phyloP scores from a whole-genome alignment of 2,888 invertebrate genomes.

The Aelia acuminata region DNA sequence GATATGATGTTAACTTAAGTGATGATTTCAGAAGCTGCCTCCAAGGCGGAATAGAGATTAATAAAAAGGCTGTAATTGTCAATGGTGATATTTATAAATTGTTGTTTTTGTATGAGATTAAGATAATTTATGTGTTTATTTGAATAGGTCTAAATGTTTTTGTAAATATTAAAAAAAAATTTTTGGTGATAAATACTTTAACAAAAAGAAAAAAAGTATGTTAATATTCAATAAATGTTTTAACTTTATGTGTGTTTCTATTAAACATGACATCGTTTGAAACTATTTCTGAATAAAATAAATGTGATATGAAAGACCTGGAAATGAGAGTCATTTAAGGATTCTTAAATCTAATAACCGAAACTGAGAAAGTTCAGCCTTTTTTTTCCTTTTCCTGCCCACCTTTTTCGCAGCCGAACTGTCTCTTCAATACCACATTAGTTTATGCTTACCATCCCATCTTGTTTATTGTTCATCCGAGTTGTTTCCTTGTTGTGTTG shows the following conservation, averaged over 20 bases:
- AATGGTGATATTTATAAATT: neutral
- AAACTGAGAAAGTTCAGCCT: too few species aligned
- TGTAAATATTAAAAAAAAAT: conserved; percentile 17
- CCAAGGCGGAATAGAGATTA: neutral
- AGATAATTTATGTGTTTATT: conserved; percentile 35
- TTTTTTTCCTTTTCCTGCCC: too few species aligned
- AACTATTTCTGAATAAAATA: neutral
- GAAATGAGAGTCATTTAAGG: too few species aligned
- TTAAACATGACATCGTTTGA: neutral
- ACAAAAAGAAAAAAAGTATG: neutral
- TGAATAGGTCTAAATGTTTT: neutral
- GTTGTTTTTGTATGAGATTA: conserved; percentile 8
- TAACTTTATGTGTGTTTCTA: neutral
- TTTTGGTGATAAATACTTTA: neutral
- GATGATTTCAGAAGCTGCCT: neutral
- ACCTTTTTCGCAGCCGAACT: too few species aligned
- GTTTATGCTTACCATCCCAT: too few species aligned
- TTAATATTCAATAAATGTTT: neutral
- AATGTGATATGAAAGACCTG: too few species aligned
- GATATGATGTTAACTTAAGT: neutral
- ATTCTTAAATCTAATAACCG: too few species aligned
- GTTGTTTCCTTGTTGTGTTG: too few species aligned
- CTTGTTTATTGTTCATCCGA: too few species aligned
- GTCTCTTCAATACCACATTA: too few species aligned
- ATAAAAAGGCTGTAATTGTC: conserved; percentile 22